Evolutionary conservation across 2,797 vertebrate species (phyloP).

Genomic region (Orientallactaga sibirica): DNA sequence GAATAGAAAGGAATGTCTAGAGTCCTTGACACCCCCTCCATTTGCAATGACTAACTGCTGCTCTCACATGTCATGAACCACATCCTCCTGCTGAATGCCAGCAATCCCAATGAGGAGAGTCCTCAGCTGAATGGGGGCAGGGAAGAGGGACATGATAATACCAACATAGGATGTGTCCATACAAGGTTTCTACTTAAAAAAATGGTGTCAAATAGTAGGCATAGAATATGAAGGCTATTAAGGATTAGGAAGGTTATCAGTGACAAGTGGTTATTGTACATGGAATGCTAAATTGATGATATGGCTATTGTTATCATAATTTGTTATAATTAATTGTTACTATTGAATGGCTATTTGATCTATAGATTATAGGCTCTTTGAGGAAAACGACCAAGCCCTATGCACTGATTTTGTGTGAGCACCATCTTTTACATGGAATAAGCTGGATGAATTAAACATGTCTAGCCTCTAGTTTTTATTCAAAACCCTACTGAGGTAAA

Average conservation of each 20-base stretch:
- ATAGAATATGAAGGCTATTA: not conserved
- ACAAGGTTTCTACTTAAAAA: too few species aligned
- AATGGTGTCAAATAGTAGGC: too few species aligned
- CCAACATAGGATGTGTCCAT: too few species aligned
- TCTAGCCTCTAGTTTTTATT: slow-evolving; percentile 35
- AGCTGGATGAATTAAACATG: slow-evolving; percentile 32
- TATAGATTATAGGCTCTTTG: not conserved
- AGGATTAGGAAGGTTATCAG: not conserved
- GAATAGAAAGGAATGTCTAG: too few species aligned
- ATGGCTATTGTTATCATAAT: not conserved
- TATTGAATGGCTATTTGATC: not conserved
- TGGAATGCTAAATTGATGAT: not conserved
- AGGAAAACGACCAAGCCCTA: not conserved
- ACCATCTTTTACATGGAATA: not conserved
- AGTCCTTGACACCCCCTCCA: too few species aligned
- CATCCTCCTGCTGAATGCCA: too few species aligned
- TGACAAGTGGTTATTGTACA: not conserved
- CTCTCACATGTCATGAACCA: too few species aligned
- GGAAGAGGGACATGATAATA: too few species aligned
- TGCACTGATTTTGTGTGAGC: not conserved
- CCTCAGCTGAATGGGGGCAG: too few species aligned
- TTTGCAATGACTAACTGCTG: too few species aligned
- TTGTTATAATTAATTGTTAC: not conserved
- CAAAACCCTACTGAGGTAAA: slow-evolving; percentile 60
- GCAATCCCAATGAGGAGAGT: too few species aligned